Conservation (phyloP, 2,888 invertebrate genomes). For the Drosophila fulvimacula region DNA sequence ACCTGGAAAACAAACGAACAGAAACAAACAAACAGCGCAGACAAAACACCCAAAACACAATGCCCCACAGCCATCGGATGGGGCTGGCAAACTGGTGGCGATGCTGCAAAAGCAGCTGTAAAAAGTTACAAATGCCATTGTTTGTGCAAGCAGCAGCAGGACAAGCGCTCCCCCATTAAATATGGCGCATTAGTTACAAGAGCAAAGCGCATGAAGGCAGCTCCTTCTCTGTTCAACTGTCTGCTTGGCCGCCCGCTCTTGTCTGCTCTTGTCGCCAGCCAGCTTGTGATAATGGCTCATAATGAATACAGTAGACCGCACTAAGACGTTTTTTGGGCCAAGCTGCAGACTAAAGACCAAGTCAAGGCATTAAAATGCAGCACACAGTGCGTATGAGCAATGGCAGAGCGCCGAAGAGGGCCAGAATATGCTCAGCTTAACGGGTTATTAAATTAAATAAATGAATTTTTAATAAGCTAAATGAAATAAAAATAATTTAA, state of each 20-base stretch:
- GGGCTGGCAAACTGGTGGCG: background rate
- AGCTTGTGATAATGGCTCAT: slow-evolving; percentile 80
- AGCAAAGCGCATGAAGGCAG: slow-evolving; percentile 59
- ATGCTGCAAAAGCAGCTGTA: slow-evolving; percentile 59
- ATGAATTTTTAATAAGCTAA: too few species aligned
- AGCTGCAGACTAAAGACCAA: slow-evolving; percentile 35
- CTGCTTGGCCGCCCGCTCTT: background rate
- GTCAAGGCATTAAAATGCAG: slow-evolving; percentile 54
- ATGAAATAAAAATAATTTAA: too few species aligned
- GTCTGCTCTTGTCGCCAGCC: slow-evolving; percentile 69
- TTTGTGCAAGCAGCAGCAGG: slow-evolving; percentile 46
- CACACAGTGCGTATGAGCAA: slow-evolving; percentile 56
- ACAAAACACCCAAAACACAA: slow-evolving; percentile 49
- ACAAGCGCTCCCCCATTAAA: slow-evolving; percentile 58
- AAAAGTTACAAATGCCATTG: slow-evolving; percentile 70
- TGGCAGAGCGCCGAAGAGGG: background rate
- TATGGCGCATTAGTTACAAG: slow-evolving; percentile 78
- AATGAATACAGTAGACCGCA: slow-evolving; percentile 76
- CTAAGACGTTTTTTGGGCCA: slow-evolving; percentile 49
- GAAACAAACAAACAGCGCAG: slow-evolving; percentile 38
- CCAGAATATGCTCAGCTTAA: background rate
- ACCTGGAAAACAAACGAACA: slow-evolving; percentile 39
- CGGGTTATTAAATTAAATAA: too few species aligned
- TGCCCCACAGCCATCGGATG: slow-evolving; percentile 6
- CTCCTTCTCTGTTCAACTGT: slow-evolving; percentile 1